Evolutionary conservation across 2,888 invertebrate species (phyloP).

Genomic region (Agrotis exclamationis): DNA sequence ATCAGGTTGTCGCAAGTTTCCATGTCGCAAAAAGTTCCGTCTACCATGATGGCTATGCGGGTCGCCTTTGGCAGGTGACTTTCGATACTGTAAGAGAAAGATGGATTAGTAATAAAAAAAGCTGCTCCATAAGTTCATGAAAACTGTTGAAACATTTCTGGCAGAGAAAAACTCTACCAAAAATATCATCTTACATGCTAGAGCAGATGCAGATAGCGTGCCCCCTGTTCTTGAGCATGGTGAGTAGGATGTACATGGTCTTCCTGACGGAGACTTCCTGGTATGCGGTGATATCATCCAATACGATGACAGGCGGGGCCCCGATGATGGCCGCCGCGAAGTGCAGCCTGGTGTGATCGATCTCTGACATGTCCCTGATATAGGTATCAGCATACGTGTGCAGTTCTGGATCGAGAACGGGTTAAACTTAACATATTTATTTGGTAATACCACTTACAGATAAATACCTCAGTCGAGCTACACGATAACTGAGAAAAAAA

Average conservation of each 20-base stretch:
- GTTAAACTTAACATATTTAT: background rate
- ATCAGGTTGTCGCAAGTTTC: slow-evolving; percentile 79
- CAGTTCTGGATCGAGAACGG: slow-evolving; percentile 65
- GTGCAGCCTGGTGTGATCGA: slow-evolving; percentile 70
- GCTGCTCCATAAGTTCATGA: too few species aligned
- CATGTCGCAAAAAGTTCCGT: slow-evolving; percentile 81
- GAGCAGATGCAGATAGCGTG: slow-evolving; percentile 80
- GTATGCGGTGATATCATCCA: slow-evolving; percentile 83
- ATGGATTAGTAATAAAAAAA: too few species aligned
- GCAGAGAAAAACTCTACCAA: too few species aligned
- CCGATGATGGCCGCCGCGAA: slow-evolving; percentile 83
- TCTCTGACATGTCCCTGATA: slow-evolving; percentile 59
- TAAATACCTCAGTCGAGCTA: too few species aligned
- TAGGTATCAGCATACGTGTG: slow-evolving; percentile 48
- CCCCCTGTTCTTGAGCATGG: slow-evolving; percentile 76
- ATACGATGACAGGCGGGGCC: slow-evolving; percentile 79
- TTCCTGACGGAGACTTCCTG: slow-evolving; percentile 78
- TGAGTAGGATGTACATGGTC: slow-evolving; percentile 82
- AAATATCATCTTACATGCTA: slow-evolving; percentile 69
- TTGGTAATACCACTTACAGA: too few species aligned
- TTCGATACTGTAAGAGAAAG: slow-evolving; percentile 77
- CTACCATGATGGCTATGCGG: slow-evolving; percentile 78
- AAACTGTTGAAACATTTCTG: too few species aligned
- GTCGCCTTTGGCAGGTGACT: slow-evolving; percentile 81
- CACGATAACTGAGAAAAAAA: too few species aligned